Conservation (phyloP, 2,113 vertebrate species). For the Poeciliopsis occidentalis region DNA sequence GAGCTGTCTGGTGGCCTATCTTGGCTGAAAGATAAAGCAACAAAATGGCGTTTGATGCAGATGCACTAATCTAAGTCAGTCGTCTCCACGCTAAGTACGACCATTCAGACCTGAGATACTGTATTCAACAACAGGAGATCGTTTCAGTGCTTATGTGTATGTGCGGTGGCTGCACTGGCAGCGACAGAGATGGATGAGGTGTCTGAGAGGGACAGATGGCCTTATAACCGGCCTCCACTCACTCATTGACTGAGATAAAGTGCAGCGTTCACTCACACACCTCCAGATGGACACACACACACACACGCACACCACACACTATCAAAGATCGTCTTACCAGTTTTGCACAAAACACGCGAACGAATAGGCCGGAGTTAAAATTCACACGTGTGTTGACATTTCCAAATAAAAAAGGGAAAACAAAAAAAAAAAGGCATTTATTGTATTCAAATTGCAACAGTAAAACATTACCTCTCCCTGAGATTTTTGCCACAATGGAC, state of each 20-base stretch:
- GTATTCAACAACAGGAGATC: neutral
- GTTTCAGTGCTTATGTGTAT: slow-evolving; percentile 14
- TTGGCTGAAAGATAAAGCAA: slow-evolving; percentile 10
- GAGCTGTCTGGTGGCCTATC: slow-evolving; percentile 32
- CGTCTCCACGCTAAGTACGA: too few relatives aligned
- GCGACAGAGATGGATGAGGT: slow-evolving; percentile 72
- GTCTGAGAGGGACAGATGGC: slow-evolving; percentile 76
- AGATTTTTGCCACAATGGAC: slow-evolving; percentile 20
- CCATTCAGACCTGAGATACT: slow-evolving; percentile 8
- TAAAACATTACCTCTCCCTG: slow-evolving; percentile 2
- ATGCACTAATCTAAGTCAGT: neutral
- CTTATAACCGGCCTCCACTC: slow-evolving; percentile 68
- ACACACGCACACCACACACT: slow-evolving; percentile 12
- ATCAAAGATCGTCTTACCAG: slow-evolving; percentile 44
- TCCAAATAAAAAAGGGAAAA: neutral
- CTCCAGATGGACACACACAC: neutral
- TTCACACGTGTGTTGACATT: too few relatives aligned
- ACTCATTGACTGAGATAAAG: slow-evolving; percentile 72
- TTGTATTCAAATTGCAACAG: neutral
- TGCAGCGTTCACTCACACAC: slow-evolving; percentile 37
- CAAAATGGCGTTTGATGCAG: slow-evolving; percentile 1
- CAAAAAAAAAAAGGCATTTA: neutral
- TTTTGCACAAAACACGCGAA: slow-evolving; percentile 67
- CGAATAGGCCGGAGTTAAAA: neutral
- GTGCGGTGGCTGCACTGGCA: slow-evolving; percentile 18